A percentile compares a stretch with the other conserved stretches of the same genome.
Conservation (phyloP, 2,113 vertebrate genomes). For the Gnathonemus longibarbis region DNA sequence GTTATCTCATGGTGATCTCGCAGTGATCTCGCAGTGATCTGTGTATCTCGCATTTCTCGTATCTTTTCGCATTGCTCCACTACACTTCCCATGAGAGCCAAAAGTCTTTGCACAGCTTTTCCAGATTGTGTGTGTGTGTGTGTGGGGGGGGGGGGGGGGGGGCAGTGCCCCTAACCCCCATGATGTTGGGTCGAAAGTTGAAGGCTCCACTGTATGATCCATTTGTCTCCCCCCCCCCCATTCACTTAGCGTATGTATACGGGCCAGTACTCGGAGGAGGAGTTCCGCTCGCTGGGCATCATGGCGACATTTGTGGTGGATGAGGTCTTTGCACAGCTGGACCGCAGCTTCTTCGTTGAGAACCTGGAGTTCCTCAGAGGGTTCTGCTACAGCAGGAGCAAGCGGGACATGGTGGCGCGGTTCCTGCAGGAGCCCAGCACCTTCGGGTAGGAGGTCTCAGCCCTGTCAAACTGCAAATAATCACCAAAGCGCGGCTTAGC, state of each 20-base stretch:
- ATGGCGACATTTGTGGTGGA: constrained; percentile 64
- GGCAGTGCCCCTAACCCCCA: no score
- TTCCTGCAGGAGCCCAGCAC: constrained; percentile 53
- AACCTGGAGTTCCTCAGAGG: constrained; percentile 48
- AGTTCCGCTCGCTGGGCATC: constrained; percentile 57
- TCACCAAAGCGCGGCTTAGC: not conserved
- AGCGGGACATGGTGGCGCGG: constrained; percentile 49
- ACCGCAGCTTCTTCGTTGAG: constrained; percentile 52
- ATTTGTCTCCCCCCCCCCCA: not conserved
- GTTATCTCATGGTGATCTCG: no score
- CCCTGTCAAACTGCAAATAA: not conserved
- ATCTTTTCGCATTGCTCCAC: not conserved
- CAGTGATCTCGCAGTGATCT: not conserved
- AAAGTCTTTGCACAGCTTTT: not conserved
- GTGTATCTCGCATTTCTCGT: not conserved
- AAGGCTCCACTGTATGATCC: not conserved
- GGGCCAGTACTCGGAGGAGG: constrained; percentile 52
- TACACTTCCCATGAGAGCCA: not conserved
- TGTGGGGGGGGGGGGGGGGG: no score
- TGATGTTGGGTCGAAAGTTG: not conserved
- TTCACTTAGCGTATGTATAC: constrained; percentile 53
- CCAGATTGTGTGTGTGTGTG: not conserved
- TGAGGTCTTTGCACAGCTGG: constrained; percentile 53
- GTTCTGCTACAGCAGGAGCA: constrained; percentile 57
- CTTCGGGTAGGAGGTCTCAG: constrained; percentile 54